These are phyloP conservation scores for Oxygymnocypris stewartii DNA, from an alignment of 2,113 vertebrate genomes.

Conservation along the genomic window DNA sequence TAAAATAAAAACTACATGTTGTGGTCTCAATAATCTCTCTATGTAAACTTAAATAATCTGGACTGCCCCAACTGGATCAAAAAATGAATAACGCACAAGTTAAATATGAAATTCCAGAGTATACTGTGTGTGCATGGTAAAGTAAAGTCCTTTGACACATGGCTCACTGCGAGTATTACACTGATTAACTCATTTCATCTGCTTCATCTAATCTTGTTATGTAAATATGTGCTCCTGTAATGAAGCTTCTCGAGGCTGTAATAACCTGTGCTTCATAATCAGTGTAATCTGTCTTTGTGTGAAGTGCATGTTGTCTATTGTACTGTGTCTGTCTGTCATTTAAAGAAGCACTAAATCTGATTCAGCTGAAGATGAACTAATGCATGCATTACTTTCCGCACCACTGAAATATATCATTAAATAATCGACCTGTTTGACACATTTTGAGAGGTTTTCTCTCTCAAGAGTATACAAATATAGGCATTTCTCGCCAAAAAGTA, in stretches of 20 bases:
- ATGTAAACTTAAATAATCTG: neutral
- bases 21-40: neutral
- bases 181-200: neutral
- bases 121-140: neutral
- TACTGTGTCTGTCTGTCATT: neutral
- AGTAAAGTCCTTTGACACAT: neutral
- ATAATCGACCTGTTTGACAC: neutral
- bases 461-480: neutral
- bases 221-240: neutral
- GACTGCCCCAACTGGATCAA: neutral
- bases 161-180: neutral
- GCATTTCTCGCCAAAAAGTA: too few relatives aligned
- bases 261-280: neutral
- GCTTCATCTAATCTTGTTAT: neutral
- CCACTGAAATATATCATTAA: neutral
- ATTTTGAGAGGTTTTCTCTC: neutral
- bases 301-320: neutral
- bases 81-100: neutral
- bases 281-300: neutral
- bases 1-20: neutral
- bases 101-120: neutral
- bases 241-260: neutral
- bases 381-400: neutral
- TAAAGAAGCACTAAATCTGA: neutral
- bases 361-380: neutral